These are phyloP conservation scores for Daphoenositta chrysoptera DNA, from an alignment of 2,113 vertebrate genomes.

Conservation along the genomic window DNA sequence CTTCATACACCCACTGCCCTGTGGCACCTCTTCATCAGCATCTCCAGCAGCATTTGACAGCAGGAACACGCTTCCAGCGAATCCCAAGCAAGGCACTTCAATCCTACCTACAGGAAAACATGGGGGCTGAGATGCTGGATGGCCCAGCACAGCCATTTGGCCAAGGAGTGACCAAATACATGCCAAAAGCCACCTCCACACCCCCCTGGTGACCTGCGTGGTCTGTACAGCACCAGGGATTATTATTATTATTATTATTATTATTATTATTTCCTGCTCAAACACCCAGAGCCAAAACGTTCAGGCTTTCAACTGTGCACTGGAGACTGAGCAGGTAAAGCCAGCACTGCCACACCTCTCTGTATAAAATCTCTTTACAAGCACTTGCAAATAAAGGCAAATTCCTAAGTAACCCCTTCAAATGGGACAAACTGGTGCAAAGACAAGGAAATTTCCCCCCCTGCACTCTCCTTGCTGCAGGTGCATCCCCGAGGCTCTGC, in stretches of 20 bases:
- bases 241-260: too few species aligned
- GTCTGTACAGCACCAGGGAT: neutral
- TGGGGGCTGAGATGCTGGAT: neutral
- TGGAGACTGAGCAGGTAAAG: neutral
- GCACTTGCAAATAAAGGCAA: neutral
- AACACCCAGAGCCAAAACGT: neutral
- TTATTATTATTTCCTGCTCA: accelerated
- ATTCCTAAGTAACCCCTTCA: neutral
- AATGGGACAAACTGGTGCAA: neutral
- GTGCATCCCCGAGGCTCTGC: neutral
- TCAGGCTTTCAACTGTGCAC: too few species aligned
- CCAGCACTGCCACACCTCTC: neutral
- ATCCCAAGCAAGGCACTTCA: neutral
- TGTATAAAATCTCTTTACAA: neutral
- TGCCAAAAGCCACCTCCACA: neutral
- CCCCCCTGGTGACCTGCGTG: accelerated
- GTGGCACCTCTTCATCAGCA: neutral
- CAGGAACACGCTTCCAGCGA: neutral
- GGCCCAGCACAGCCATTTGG: neutral
- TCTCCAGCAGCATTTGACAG: neutral
- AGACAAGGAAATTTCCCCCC: neutral
- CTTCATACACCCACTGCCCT: neutral
- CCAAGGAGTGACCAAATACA: neutral
- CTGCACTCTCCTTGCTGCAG: accelerated
- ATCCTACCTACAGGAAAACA: neutral